Percentiles rank a stretch among this genome's conserved stretches.
phyloP scores from a whole-genome alignment of 2,888 invertebrate genomes.

The Atrina japonica region DNA sequence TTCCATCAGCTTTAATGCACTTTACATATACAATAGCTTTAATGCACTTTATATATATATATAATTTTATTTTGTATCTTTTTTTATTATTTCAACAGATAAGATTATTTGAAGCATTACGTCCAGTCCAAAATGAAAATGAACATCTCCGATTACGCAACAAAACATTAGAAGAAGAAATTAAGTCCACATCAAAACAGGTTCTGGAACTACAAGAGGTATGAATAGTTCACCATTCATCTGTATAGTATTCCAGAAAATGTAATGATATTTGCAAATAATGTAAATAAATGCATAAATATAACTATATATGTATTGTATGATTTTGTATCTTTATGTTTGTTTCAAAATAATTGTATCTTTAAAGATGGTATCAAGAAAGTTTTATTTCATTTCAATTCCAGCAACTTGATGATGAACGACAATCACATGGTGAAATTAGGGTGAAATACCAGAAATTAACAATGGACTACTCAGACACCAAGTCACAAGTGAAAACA shows the following conservation, averaged over 20 bases:
- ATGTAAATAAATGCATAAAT: neutral
- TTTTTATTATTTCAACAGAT: constrained; percentile 60
- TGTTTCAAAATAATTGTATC: too few species aligned
- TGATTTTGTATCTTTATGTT: too few species aligned
- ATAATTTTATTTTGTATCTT: neutral
- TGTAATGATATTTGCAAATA: neutral
- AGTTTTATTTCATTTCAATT: too few species aligned
- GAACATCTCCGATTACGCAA: constrained; percentile 69
- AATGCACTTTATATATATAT: neutral
- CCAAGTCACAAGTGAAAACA: constrained; percentile 69
- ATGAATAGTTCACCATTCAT: too few species aligned
- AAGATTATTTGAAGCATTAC: constrained; percentile 72
- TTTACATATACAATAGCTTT: too few species aligned
- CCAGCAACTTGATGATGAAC: constrained; percentile 74
- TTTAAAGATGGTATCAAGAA: too few species aligned
- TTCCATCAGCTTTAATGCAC: too few species aligned
- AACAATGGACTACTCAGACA: constrained; percentile 69
- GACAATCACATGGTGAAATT: constrained; percentile 71
- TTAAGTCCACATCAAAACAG: constrained; percentile 58
- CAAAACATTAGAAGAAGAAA: constrained; percentile 66
- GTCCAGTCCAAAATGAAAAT: constrained; percentile 74
- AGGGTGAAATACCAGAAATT: constrained; percentile 75
- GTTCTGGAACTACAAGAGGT: constrained; percentile 71
- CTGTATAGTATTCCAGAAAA: neutral
- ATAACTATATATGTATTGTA: too few species aligned